phyloP scores from a whole-genome alignment of 2,113 vertebrate species.

The Tetrao urogallus region DNA sequence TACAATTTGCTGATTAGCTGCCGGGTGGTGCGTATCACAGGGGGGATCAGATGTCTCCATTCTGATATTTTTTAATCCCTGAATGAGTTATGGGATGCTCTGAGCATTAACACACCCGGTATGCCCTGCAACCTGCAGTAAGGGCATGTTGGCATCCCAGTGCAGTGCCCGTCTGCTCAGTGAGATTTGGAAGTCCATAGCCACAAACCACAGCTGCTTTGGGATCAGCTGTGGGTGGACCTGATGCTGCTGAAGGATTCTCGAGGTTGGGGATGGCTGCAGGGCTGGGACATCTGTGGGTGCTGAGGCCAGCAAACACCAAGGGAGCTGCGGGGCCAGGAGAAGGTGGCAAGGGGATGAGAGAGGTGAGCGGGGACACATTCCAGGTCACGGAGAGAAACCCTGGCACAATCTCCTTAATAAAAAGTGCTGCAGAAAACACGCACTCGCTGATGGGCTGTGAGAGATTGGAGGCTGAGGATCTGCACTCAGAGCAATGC shows the following conservation, averaged over 20 bases:
- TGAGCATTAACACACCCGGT: not conserved
- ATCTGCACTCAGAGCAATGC: not conserved
- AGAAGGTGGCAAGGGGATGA: not conserved
- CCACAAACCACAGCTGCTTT: not conserved
- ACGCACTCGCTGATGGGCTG: not conserved
- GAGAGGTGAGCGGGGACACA: not conserved
- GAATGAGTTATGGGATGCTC: not conserved
- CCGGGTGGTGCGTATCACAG: not conserved
- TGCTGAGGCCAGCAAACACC: not conserved
- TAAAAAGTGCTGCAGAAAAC: not conserved
- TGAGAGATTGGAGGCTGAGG: not conserved
- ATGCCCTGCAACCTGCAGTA: conserved; percentile 5
- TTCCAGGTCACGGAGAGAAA: not conserved
- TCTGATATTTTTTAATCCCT: conserved; percentile 35
- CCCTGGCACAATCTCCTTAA: not conserved
- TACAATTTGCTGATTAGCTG: conserved; percentile 30
- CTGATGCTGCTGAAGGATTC: not conserved
- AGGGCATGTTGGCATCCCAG: not conserved
- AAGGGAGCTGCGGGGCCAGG: not conserved
- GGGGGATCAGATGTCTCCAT: not conserved
- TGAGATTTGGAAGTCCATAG: rapidly evolving
- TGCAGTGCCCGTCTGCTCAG: not conserved
- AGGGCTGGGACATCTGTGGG: not conserved
- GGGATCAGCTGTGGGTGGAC: not conserved
- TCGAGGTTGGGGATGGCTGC: not conserved